Evolutionary conservation across 2,888 invertebrate species (phyloP), one percentile per base, ranked within the genome.

Genomic region (Xylota sylvarum): DNA sequence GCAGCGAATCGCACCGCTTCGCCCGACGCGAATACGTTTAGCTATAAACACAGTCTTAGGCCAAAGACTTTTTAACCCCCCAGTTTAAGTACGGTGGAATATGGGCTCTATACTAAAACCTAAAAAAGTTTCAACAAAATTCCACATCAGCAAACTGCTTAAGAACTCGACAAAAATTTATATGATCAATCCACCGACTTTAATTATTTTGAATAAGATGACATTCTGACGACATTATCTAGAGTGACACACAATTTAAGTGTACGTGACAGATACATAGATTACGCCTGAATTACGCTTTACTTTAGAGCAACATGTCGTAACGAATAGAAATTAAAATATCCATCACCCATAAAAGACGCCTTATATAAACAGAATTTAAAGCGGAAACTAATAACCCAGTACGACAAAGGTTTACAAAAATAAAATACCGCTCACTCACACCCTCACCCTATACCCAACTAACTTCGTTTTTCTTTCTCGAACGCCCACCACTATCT

Each of bases 311-410:
- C 17, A 56, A 62, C n/a, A 64, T 9, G 40, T 46, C 10, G 5
- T 37, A n/a, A 10, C 0, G 37, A 40, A 56, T 48, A 46, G 19
- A 37, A 65, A 58, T 65, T 58, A 43, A 69, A 70, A 80, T 60
- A 43, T 7, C 40, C 43, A 30, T 65, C 64, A 35, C 70, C 62
- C 50, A 43, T 69, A 52, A 55, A 62, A 35, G 30, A 37, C 58
- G 43, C 58, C 58, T 80, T 80, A 85, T 27, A 46, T 80, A 84
- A 74, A 65, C 64, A 70, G 12, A 12, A 76, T 30, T 30, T 27
- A 62, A 43, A 72, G 48, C 67, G 40, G 14, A 73, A 73, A 67
- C 27, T 40, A 72, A 73, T 79, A 72, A 55, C 65, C 52, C 43
- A 60, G 72, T 65, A 35, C 17, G 48, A 70, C 62, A 32, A 23